Conservation (phyloP, 92 coral and sea anemone species). For the Diadumene lineata region DNA sequence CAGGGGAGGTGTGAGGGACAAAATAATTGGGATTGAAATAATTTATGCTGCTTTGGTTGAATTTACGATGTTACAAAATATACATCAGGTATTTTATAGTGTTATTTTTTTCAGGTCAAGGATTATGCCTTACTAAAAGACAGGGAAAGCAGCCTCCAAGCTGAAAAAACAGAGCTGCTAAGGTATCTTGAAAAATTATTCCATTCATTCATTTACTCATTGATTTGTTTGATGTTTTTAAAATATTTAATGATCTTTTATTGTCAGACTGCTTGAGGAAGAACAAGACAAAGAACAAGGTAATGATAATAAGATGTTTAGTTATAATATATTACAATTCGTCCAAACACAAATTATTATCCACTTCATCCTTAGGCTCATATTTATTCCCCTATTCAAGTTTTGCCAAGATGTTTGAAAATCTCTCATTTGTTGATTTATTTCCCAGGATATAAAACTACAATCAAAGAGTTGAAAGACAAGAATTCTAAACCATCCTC, state of each 20-base stretch:
- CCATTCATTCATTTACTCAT: background rate
- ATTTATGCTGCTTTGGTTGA: no score
- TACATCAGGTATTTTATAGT: no score
- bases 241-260: background rate
- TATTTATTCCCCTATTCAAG: no score
- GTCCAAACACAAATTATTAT: background rate
- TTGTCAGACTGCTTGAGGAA: constrained; percentile 14
- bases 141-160: constrained; percentile 44
- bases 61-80: no score
- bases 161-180: constrained; percentile 50
- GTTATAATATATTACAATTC: background rate
- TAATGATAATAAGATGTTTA: background rate
- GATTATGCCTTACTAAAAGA: constrained; percentile 51
- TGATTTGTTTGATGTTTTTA: background rate
- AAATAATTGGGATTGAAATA: no score
- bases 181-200: constrained; percentile 32
- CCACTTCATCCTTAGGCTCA: background rate
- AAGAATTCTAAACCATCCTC: constrained; percentile 55
- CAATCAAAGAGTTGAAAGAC: constrained; percentile 65
- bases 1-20: no score
- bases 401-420: no score
- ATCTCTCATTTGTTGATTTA: background rate
- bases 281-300: constrained; percentile 22
- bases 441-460: constrained; percentile 21
- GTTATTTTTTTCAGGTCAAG: constrained; percentile 24